Percentiles rank a stretch among this genome's conserved stretches.
These are phyloP conservation scores for Halichondria panicea DNA, from an alignment of 37 sponge, comb jelly and placozoan species.

Conservation along the genomic window DNA sequence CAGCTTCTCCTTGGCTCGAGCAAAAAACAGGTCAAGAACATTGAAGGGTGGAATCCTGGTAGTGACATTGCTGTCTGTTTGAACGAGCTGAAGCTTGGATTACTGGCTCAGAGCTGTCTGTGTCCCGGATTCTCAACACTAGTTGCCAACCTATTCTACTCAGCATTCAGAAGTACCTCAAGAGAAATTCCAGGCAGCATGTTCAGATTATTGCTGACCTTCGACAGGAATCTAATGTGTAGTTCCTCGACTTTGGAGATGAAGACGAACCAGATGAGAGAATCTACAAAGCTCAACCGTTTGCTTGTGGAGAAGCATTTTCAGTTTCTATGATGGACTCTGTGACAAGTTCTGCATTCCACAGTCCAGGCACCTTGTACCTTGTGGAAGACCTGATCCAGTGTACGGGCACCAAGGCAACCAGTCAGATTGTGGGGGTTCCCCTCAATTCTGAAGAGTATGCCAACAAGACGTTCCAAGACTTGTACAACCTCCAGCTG, in stretches of 20 bases:
- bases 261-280: conserved; percentile 49
- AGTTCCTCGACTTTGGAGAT: conserved; percentile 77
- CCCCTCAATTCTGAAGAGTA: neutral
- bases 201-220: conserved; percentile 63
- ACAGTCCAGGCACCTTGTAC: conserved; percentile 40
- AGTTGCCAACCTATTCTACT: conserved; percentile 77
- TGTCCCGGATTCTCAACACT: conserved; percentile 88
- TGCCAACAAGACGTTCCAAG: conserved; percentile 4
- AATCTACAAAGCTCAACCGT: conserved; percentile 51
- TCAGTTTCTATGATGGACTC: conserved; percentile 71
- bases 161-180: conserved; percentile 28
- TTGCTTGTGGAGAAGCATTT: conserved; percentile 65
- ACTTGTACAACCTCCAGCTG: conserved; percentile 35
- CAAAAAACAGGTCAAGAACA: conserved; percentile 27
- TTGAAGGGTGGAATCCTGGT: conserved; percentile 41
- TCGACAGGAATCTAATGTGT: conserved; percentile 56
- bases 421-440: neutral
- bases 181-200: neutral
- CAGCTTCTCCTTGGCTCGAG: conserved; percentile 61
- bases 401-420: neutral
- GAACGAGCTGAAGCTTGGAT: conserved; percentile 74
- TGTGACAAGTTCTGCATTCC: conserved; percentile 42
- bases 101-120: conserved; percentile 71
- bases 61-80: conserved; percentile 69
- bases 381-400: conserved; percentile 33